These are phyloP conservation scores for Patiria pectinifera DNA, from an alignment of 53 echinoderm and acorn worm species.

Conservation along the genomic window DNA sequence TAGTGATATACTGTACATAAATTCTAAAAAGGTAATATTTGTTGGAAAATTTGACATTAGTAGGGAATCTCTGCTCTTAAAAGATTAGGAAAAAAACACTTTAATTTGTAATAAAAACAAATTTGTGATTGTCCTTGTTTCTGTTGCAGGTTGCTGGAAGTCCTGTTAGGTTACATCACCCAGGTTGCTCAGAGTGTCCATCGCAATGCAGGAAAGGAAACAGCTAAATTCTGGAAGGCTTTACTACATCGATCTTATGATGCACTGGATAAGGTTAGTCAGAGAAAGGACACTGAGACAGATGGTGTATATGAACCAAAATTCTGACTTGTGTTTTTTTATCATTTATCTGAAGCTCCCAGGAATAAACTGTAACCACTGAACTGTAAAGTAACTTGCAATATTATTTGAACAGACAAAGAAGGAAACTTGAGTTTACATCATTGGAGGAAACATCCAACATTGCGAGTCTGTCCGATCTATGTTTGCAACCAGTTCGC, in stretches of 20 bases:
- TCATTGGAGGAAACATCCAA: too few species aligned
- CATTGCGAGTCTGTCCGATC: too few species aligned
- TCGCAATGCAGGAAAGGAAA: constrained; percentile 75
- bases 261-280: constrained; percentile 86
- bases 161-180: constrained; percentile 67
- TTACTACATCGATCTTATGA: constrained; percentile 88
- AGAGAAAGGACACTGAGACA: neutral
- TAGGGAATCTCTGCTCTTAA: neutral
- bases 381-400: too few species aligned
- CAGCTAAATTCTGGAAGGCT: constrained; percentile 96
- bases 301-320: neutral
- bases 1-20: too few species aligned
- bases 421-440: too few species aligned
- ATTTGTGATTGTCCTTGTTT: neutral
- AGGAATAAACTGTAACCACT: too few species aligned
- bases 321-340: too few species aligned
- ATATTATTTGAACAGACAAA: too few species aligned
- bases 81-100: neutral
- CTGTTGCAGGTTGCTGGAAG: constrained; percentile 60
- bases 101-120: neutral
- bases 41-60: too few species aligned
- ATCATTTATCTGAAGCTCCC: too few species aligned
- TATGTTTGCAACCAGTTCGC: too few species aligned
- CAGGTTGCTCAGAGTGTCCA: constrained; percentile 85
- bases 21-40: too few species aligned